Evolutionary conservation across 2,888 invertebrate species (phyloP), one percentile per base, ranked within the genome.

Genomic region (Epirrita christyi): DNA sequence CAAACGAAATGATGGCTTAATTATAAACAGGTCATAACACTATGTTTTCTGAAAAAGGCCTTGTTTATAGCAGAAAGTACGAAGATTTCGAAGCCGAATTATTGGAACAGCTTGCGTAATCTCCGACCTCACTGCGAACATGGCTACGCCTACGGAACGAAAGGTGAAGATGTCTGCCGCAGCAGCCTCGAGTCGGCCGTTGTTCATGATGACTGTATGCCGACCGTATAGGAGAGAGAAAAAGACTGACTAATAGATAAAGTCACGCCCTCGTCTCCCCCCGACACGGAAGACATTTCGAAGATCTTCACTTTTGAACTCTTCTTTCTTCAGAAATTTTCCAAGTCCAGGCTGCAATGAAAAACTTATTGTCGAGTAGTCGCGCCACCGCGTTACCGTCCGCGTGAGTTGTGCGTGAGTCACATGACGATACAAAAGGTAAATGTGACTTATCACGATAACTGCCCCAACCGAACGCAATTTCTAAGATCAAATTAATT

Each of bases 221-320:
- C 86, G 80, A 86, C 88, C 92, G 90, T 92, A 95, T 95, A 95
- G 95, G 95, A 95, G 95, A 95, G 95, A 95, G 95, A 95, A 95
- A 95, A 95, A 95, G 95, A 95, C 95, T 95, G 95, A 95, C 95
- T 95, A 78, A 76, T 80, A 78, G 70, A 72, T 85, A 90, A 85
- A 94, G 94, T 92, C 94, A 76, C 93, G 94, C 93, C 94, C 85
- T 90, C 93, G 93, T 88, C 94, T 94, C 94, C 91, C 94, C 92
- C 94, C 95, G 93, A 94, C 83, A 87, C 86, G 80, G 80, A 81
- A 71, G 83, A 85, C 91, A 89, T 78, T 70, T 78, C 77, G 70
- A 59, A 49, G 45, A 36, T 51, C 34, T 50, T 47, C 32, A 32
- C 13, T 55, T 49, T 53, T 53, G 36, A 49, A n/a, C 36, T 67